Evolutionary conservation across 2,797 vertebrate genomes (phyloP), one percentile per base, ranked within the genome.

Genomic region (Sebastiscus tertius): DNA sequence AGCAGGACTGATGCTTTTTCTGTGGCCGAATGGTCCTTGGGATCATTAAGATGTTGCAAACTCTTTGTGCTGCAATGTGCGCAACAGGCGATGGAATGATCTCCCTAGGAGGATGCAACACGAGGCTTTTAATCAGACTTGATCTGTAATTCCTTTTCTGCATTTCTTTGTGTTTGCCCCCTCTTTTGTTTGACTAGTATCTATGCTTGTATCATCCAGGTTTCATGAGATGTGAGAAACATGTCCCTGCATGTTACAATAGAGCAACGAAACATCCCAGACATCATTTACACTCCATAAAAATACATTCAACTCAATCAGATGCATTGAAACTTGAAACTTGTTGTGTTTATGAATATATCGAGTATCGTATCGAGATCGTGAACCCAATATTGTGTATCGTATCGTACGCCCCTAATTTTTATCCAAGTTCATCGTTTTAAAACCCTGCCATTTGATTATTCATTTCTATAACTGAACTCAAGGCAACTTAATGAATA

Each of bases 101-200:
- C 63, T 72, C 70, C 60, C 77, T n/a, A 56, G 64, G 64, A 83
- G 86, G 58, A 27, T 52, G 18, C 7, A 9, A 62, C 75, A 71
- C 4, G 1, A 61, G 46, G 3, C 55, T 81, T 90, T 83, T 69
- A 80, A 85, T 84, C 80, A 74, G 22, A 74, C 29, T 33, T 59
- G 58, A 83, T 84, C 67, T 79, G 76, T 13, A 5, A 66, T 80
- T 86, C 65, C 71, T 77, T 87, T 70, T 81, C 55, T 70, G 16
- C 20, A 24, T 34, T 72, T 77, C 11, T 22, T 77, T 54, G 18
- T 46, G 4, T 49, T 52, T 75, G 9, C 12, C 8, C 14, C 1
- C 1, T 71, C 4, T 22, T 33, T 59, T 80, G 39, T 78, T 72
- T 59, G 20, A 55, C 34, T 26, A 3, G 54, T 14, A 3, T 75